Percentiles rank a stretch among this genome's conserved stretches.
phyloP scores from a whole-genome alignment of 2,113 vertebrate genomes.

The Cyprinodon brontotheroides region DNA sequence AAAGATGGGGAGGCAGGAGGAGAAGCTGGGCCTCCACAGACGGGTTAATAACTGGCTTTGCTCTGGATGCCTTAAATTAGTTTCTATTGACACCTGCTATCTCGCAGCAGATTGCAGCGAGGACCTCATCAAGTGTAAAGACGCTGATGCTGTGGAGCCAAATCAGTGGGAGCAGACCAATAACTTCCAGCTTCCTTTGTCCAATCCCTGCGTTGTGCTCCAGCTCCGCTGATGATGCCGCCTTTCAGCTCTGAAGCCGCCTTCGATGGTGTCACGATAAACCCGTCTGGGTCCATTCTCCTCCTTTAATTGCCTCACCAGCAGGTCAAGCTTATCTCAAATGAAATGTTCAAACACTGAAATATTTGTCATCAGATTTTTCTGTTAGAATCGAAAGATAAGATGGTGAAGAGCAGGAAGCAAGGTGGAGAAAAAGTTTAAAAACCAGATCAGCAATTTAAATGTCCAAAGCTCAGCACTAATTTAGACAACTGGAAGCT shows the following conservation, averaged over 20 bases:
- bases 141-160: constrained; percentile 34
- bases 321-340: constrained; percentile 45
- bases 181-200: constrained; percentile 15
- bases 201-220: constrained; percentile 25
- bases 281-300: constrained; percentile 15
- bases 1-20: background rate
- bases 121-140: constrained; percentile 68
- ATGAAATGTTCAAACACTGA: constrained; percentile 46
- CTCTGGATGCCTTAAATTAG: constrained; percentile 70
- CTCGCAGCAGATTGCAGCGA: constrained; percentile 60
- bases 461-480: background rate
- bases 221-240: background rate
- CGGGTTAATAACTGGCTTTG: constrained; percentile 77
- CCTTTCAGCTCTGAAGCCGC: background rate
- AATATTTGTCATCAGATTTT: constrained; percentile 50
- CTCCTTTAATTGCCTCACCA: constrained; percentile 48
- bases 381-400: constrained; percentile 22
- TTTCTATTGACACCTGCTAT: constrained; percentile 76
- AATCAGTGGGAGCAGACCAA: constrained; percentile 11
- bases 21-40: constrained; percentile 38
- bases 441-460: background rate
- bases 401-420: constrained; percentile 2
- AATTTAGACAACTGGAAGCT: background rate
- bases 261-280: constrained; percentile 50
- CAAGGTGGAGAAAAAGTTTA: background rate